phyloP scores from a whole-genome alignment of 2,888 invertebrate genomes.

The Ormyrus nitidulus region DNA sequence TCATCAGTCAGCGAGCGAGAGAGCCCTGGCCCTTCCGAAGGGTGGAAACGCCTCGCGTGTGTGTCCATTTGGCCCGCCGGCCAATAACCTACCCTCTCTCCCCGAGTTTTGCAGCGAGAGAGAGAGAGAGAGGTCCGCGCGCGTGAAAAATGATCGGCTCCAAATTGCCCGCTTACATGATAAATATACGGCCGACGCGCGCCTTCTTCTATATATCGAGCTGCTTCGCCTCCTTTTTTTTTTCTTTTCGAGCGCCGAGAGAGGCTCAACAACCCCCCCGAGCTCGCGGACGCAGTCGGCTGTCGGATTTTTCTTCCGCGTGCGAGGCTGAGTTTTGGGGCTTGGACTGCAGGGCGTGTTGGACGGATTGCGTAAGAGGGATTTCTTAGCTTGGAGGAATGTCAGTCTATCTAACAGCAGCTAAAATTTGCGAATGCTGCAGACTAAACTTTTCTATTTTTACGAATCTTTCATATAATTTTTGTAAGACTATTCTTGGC shows the following conservation, averaged over 20 bases:
- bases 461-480: too few species aligned
- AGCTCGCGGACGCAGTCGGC: too few species aligned
- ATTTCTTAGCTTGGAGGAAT: too few species aligned
- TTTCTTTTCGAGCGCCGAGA: conserved; percentile 4
- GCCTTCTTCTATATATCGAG: conserved; percentile 7
- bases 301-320: conserved; percentile 31
- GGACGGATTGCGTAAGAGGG: too few species aligned
- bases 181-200: conserved; percentile 70
- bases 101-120: conserved; percentile 9
- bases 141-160: conserved; percentile 75
- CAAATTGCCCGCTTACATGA: conserved; percentile 76
- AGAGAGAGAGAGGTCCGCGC: conserved; percentile 56
- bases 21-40: conserved; percentile 37
- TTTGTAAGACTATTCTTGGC: too few species aligned
- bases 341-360: too few species aligned
- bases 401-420: too few species aligned
- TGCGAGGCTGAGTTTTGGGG: too few species aligned
- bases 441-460: too few species aligned
- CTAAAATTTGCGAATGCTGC: too few species aligned
- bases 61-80: conserved; percentile 73
- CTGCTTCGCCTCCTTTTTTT: background rate
- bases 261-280: too few species aligned
- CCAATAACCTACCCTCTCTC: conserved; percentile 70
- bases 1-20: conserved; percentile 69
- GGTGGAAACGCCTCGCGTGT: conserved; percentile 60